phyloP scores from a whole-genome alignment of 2,888 invertebrate genomes.

The Mimas tiliae region DNA sequence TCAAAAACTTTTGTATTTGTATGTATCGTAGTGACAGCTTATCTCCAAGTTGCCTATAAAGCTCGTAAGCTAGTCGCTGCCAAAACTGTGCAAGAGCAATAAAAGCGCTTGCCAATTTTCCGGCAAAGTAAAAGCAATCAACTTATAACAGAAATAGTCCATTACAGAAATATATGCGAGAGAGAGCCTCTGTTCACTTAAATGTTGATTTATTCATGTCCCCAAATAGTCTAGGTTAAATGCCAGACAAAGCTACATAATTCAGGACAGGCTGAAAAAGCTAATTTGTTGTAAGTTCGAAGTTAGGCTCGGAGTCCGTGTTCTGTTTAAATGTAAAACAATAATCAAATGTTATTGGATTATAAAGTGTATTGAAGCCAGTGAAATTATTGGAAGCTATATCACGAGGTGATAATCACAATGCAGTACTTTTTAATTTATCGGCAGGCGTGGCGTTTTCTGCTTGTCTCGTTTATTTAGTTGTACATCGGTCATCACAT shows the following conservation, averaged over 20 bases:
- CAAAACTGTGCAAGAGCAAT: neutral
- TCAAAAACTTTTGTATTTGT: too few relatives aligned
- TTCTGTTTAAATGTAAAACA: too few relatives aligned
- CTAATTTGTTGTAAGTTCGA: neutral
- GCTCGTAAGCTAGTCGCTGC: neutral
- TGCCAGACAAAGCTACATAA: constrained; percentile 16
- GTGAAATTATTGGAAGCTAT: too few relatives aligned
- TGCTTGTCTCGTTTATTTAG: too few relatives aligned
- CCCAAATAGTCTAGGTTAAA: constrained; percentile 11
- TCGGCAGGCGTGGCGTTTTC: too few relatives aligned
- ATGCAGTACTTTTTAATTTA: too few relatives aligned
- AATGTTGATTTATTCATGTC: constrained; percentile 4
- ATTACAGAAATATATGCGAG: constrained; percentile 7
- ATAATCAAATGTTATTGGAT: too few relatives aligned
- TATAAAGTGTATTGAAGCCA: too few relatives aligned
- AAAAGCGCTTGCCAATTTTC: constrained; percentile 1
- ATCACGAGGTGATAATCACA: too few relatives aligned
- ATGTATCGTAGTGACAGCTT: neutral
- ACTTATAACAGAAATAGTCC: neutral
- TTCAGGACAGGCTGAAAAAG: neutral
- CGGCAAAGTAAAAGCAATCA: neutral
- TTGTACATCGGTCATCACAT: too few relatives aligned
- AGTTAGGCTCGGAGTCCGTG: too few relatives aligned
- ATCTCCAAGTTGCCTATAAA: neutral
- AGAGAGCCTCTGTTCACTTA: neutral